Percentiles rank a stretch among this genome's conserved stretches.
phyloP scores from a whole-genome alignment of 37 sponge, comb jelly and placozoan genomes.

The Halichondria panicea region DNA sequence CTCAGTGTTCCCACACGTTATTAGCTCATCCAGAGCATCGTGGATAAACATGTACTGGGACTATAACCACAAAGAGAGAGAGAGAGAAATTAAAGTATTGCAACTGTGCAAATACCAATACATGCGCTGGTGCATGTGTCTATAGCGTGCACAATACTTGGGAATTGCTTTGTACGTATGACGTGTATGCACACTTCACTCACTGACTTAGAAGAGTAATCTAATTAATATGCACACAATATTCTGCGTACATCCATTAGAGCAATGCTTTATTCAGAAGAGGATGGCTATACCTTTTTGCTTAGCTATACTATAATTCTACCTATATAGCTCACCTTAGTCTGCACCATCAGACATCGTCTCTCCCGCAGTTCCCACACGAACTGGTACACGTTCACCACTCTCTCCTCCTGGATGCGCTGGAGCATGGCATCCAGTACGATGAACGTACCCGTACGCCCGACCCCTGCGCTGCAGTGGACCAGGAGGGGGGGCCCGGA shows the following conservation, averaged over 20 bases:
- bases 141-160: too few relatives aligned
- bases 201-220: too few relatives aligned
- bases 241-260: too few relatives aligned
- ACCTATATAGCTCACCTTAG: conserved; percentile 19
- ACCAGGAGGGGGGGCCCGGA: conserved; percentile 37
- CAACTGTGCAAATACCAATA: too few relatives aligned
- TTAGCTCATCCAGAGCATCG: conserved; percentile 55
- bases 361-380: conserved; percentile 32
- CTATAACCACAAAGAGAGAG: background rate
- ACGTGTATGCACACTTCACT: too few relatives aligned
- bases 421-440: conserved; percentile 51
- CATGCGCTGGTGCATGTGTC: too few relatives aligned
- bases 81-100: too few relatives aligned
- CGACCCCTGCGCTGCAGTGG: conserved; percentile 78
- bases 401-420: conserved; percentile 1
- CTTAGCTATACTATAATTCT: background rate
- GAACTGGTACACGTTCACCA: conserved; percentile 30
- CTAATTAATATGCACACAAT: too few relatives aligned
- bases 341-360: conserved; percentile 44
- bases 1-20: conserved; percentile 41
- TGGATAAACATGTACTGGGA: conserved; percentile 61
- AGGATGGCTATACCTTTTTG: too few relatives aligned
- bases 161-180: too few relatives aligned
- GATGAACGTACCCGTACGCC: conserved; percentile 63
- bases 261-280: too few relatives aligned